Base-by-base conservation (phyloP, 2,888 invertebrate species). In the Cheilosia soror region DNA sequence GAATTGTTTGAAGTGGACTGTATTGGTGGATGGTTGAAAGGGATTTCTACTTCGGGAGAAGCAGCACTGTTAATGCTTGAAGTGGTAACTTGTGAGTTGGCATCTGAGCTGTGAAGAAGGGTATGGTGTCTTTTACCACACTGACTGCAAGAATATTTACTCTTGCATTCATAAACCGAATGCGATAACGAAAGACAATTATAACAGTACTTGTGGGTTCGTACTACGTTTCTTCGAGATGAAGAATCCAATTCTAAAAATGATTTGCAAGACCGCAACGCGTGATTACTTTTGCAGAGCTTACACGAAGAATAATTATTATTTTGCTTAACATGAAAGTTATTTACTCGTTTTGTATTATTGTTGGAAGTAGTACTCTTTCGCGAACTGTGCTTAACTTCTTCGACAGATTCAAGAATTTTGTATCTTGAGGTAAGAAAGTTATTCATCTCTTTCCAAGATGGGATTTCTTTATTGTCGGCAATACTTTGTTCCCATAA, bases 171-270 rank as follows among this genome's bases (percentile, higher is more conserved):
- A 58, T 37, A 60, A 31, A 60, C 71, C 11, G 51, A 51, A 51
- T 62, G 60, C 29, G 40, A 47, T 2, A 62, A 42, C 13, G 72
- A 58, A 37, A 72, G 62, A 13, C 60, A 72, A n/a, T 72, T 72
- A 9, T 42, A 72, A 4, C 72, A 72, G 31, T 62, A 62, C 9
- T 53, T 72, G 4, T 72, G 60, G 20, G 60, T 11, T 11, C 44
- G 71, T 11, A 7, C 60, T 27, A 40, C 0, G 7, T 72, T 62
- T 51, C 60, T 49, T 40, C 60, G 29, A 15, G 58, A 37, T 7
- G 11, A 4, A 7, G 44, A 9, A 15, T 69, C 37, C 69, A 58
- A 49, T 5, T 69, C 37, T 5, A 69, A 58, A 37, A 69, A 69
- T 4, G 25, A 31, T 11, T 60, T 60, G 15, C 51, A 71, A 58